Base-by-base conservation (phyloP, 2,113 vertebrate species). In the Tachysurus fulvidraco region DNA sequence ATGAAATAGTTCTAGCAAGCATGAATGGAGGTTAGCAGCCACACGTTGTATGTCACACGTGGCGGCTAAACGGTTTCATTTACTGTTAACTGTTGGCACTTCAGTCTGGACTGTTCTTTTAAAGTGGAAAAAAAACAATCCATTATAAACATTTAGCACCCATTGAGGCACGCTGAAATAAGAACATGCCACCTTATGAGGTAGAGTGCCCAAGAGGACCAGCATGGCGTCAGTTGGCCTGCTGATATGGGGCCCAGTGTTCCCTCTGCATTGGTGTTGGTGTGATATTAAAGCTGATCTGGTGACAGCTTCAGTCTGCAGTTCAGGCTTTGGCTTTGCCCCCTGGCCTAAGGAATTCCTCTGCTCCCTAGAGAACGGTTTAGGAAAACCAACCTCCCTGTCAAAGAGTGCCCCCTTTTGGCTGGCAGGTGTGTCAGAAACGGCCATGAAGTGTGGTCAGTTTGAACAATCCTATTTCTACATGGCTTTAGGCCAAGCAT, bases 401-500 rank as follows among this genome's bases (percentile, higher is more conserved):
- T 88, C 89, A 89, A 88, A 91, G 85, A 92, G 88, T 85, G 86
- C 78, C 89, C 89, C 83, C 90, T 91, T 88, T 89, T 91, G 90
- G 89, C 83, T 54, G 25, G 82, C 80, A 69, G 52, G 84, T 87
- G 71, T 87, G 83, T 65, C 52, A 17, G 60, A 83, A 83, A 60
- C 50, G 62, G 52, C 5, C 69, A 19, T 76, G 46, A 88, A 54
- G 23, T 25, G 77, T 23, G 52, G 69, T 71, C 74, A 50, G 69
- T 57, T 57, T 55, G 50, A 82, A 87, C 78, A 64, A 76, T 28
- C 41, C 23, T 55, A 4, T 57, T 8, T 83, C 44, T 81, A 50
- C 52, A 21, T 67, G 55, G 64, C 62, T 71, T 25, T 62, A 67
- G 6, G 44, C 74, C 57, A 65, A 62, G 46, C 76, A 16, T 86